phyloP scores from a whole-genome alignment of 1,140 invertebrate genomes.

The Paracyclopina nana region DNA sequence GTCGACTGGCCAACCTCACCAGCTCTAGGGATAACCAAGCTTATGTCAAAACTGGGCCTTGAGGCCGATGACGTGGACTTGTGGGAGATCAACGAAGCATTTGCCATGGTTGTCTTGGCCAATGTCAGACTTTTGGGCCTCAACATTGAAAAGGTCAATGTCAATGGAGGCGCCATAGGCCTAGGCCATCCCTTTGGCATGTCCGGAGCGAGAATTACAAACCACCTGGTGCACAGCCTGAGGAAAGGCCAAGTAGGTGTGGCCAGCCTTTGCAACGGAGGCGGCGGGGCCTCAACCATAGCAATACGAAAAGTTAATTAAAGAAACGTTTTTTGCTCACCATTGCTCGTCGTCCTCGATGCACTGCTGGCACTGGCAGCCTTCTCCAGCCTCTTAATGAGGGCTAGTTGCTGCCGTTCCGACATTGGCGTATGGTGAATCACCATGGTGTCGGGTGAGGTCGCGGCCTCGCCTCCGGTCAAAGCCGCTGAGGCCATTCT shows the following conservation, averaged over 20 bases:
- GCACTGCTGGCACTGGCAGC: not conserved
- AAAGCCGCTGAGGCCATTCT: no score
- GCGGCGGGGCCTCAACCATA: not conserved
- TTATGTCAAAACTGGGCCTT: not conserved
- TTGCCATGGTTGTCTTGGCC: conserved; percentile 82
- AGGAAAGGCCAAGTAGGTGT: conserved; percentile 76
- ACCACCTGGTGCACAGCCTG: conserved; percentile 69
- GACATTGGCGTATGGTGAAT: conserved; percentile 18
- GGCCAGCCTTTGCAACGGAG: conserved; percentile 13
- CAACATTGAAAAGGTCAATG: conserved; percentile 72
- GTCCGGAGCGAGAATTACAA: conserved; percentile 86
- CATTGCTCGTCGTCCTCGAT: not conserved
- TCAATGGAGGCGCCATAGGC: conserved; percentile 92
- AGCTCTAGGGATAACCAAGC: conserved; percentile 43
- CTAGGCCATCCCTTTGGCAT: conserved; percentile 96
- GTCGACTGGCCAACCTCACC: conserved; percentile 96
- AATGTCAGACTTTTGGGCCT: conserved; percentile 72
- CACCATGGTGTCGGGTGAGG: no score
- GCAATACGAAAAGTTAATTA: not conserved
- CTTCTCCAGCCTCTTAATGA: conserved; percentile 17
- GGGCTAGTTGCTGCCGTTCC: conserved; percentile 19
- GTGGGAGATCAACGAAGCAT: conserved; percentile 99
- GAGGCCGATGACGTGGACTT: conserved; percentile 24
- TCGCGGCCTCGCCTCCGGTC: no score
- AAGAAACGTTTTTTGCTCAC: no score